Evolutionary conservation across 2,888 invertebrate genomes (phyloP).

Genomic region (Acronicta alni): DNA sequence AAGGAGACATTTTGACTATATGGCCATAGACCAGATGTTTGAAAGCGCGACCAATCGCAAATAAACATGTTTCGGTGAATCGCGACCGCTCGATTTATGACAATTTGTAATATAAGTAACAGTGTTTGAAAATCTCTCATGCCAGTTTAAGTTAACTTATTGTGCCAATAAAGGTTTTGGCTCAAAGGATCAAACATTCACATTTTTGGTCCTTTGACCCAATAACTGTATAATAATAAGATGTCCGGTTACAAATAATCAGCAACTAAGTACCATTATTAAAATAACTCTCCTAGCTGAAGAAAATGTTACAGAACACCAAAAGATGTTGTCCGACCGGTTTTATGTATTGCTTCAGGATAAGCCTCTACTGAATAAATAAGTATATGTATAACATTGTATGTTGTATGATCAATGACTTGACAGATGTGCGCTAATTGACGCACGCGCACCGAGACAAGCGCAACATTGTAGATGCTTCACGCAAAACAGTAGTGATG

Average conservation of each 20-base stretch:
- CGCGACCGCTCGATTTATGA: constrained; percentile 7
- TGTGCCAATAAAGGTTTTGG: neutral
- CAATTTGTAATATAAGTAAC: constrained; percentile 16
- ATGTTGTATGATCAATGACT: constrained; percentile 36
- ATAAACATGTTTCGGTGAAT: constrained; percentile 38
- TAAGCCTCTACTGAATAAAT: constrained; percentile 32
- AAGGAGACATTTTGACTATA: constrained; percentile 40
- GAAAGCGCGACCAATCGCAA: constrained; percentile 51
- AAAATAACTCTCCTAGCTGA: neutral
- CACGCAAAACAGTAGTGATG: constrained; percentile 37
- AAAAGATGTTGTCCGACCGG: neutral
- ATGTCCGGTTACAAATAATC: neutral
- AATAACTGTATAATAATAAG: no score
- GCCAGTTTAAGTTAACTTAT: no score
- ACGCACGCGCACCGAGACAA: constrained; percentile 24
- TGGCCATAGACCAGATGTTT: constrained; percentile 35
- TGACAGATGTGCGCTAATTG: constrained; percentile 58
- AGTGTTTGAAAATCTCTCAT: neutral
- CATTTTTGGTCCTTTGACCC: neutral
- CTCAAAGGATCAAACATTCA: neutral
- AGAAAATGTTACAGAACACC: neutral
- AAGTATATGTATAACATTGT: constrained; percentile 28
- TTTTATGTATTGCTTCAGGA: constrained; percentile 4
- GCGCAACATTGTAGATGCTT: constrained; percentile 11
- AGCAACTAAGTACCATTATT: no score